phyloP scores from a whole-genome alignment of 2,888 invertebrate species.

The Metacarcinus magister region DNA sequence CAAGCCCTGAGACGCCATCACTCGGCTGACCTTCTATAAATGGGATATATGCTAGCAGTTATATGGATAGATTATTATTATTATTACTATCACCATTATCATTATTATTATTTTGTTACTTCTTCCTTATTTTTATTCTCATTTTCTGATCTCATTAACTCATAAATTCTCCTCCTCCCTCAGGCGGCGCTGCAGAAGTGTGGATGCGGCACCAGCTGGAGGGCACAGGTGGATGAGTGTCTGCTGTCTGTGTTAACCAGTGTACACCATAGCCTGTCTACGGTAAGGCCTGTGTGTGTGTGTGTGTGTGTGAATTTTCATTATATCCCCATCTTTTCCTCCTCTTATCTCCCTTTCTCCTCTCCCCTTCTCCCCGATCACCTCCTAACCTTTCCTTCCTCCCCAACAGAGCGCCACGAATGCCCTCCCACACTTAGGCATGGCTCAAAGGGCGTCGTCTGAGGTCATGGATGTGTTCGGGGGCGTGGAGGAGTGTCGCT shows the following conservation, averaged over 20 bases:
- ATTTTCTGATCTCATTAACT: neutral
- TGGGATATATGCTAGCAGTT: too few species aligned
- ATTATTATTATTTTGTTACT: neutral
- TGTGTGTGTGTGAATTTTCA: neutral
- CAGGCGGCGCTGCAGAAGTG: neutral
- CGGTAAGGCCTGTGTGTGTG: neutral
- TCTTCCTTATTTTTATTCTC: neutral
- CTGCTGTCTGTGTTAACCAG: neutral
- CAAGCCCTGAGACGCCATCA: too few species aligned
- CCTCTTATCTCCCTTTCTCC: neutral
- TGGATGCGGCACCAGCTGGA: neutral
- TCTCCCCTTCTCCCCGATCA: neutral
- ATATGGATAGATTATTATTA: neutral
- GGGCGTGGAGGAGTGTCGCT: neutral
- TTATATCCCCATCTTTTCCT: too few species aligned
- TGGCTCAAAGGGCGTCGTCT: neutral
- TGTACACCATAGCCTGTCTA: neutral
- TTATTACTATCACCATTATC: neutral
- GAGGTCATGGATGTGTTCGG: neutral
- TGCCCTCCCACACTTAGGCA: too few species aligned
- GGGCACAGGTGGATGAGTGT: neutral
- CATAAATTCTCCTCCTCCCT: neutral
- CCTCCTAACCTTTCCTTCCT: neutral
- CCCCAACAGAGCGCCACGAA: neutral
- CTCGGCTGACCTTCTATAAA: too few species aligned